phyloP scores from a whole-genome alignment of 2,888 invertebrate species.

The Drosophila limbata region DNA sequence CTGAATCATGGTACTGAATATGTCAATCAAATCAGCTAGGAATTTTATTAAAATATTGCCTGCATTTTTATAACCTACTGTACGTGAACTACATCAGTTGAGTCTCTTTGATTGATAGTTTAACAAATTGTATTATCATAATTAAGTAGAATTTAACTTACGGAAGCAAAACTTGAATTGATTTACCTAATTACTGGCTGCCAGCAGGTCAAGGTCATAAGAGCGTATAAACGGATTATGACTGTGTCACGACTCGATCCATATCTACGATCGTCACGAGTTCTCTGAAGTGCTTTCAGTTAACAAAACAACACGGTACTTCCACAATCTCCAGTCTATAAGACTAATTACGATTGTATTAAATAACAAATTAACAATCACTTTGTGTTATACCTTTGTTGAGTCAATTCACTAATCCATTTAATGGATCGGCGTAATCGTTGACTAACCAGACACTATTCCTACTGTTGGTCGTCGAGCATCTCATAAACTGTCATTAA shows the following conservation, averaged over 20 bases:
- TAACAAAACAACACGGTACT: conserved; percentile 19
- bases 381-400: conserved; percentile 20
- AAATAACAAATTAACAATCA: conserved; percentile 27
- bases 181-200: conserved; percentile 2
- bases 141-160: background rate
- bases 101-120: conserved; percentile 4
- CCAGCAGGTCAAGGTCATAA: conserved; percentile 19
- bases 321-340: conserved; percentile 2
- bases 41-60: background rate
- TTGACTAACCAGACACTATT: conserved; percentile 9
- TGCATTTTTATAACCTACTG: background rate
- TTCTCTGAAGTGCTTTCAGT: conserved; percentile 10
- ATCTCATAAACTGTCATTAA: conserved; percentile 36
- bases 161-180: conserved; percentile 24
- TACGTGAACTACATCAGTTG: background rate
- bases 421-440: background rate
- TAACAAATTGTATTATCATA: conserved; percentile 4
- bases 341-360: conserved; percentile 10
- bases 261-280: background rate
- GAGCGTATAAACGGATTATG: conserved; percentile 2
- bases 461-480: conserved; percentile 8
- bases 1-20: conserved; percentile 21
- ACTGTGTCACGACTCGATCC: conserved; percentile 3
- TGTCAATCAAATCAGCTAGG: background rate
- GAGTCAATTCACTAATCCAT: conserved; percentile 31